Conservation (phyloP, 2,113 vertebrate species). For the Craseonycteris thonglongyai region DNA sequence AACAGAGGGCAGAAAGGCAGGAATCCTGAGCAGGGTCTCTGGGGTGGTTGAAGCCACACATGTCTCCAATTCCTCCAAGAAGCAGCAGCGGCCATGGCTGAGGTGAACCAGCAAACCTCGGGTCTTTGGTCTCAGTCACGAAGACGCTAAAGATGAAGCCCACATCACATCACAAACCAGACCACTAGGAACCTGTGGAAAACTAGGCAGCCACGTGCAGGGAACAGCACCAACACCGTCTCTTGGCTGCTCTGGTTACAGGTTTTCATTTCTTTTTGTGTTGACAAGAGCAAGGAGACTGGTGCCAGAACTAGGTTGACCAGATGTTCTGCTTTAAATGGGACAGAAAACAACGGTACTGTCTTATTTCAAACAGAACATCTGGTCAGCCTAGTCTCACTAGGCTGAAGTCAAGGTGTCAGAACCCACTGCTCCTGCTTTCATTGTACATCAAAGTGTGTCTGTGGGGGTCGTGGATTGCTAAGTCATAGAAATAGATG, state of each 20-base stretch:
- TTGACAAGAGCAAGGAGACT: neutral
- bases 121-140: neutral
- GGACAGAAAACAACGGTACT: no score
- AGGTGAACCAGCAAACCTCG: neutral
- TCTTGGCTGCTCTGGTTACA: neutral
- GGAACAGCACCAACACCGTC: neutral
- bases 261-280: neutral
- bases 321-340: no score
- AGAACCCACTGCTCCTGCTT: neutral
- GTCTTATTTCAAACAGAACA: no score
- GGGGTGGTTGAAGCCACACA: neutral
- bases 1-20: neutral
- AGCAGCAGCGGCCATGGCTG: neutral
- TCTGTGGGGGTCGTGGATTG: neutral
- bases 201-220: neutral
- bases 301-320: neutral
- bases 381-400: no score
- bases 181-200: neutral
- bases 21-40: neutral
- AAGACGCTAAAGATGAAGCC: neutral
- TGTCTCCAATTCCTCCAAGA: neutral
- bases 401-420: no score
- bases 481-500: neutral
- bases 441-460: neutral
- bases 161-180: neutral